Base-by-base conservation (phyloP, 1,140 invertebrate genomes). In the Dryas iulia region DNA sequence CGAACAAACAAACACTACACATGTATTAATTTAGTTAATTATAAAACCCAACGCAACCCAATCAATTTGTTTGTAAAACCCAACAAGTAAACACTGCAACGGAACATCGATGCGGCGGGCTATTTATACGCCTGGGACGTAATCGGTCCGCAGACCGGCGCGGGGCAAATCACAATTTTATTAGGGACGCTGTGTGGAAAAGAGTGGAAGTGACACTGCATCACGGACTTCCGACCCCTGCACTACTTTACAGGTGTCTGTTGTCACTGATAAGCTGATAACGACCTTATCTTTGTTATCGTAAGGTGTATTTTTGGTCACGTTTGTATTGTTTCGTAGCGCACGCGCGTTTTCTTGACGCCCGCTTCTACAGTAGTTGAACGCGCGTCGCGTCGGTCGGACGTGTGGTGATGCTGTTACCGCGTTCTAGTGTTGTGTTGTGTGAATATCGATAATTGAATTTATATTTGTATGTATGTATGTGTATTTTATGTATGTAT, bases 191-290 rank as follows among this genome's bases (percentile, higher is more conserved):
- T 80, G 86, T 78, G 83, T 85, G 82, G 82, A 82, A n/a, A 82
- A 81, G 78, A 84, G 85, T 87, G 84, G 86, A 84, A 89, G 86
- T 88, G 85, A 90, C 87, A 89, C 82, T 90, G 88, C 86, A 90
- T 83, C 84, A 76, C 78, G 77, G 78, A 86, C 88, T 89, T 89
- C 85, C 88, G 84, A 86, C 82, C 84, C 81, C 77, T 83, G 78
- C 79, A 79, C 78, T 70, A 66, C 82, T 84, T 76, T 86, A 89
- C 87, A 90, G 87, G 87, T 90, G 87, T 85, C 83, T 78, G 80
- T 76, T 21, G 1, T n/a, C 6, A 12, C 5, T 6, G 33, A 28
- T 61, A 33, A 7, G 39, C 8, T 6, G 77, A 75, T 73, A 54
- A 54, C 28, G 28, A 58, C 75, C 57, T 58, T 84, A 72, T 58